Evolutionary conservation across 2,888 invertebrate species (phyloP), one percentile per base, ranked within the genome.

Genomic region (Dendrolimus pini): DNA sequence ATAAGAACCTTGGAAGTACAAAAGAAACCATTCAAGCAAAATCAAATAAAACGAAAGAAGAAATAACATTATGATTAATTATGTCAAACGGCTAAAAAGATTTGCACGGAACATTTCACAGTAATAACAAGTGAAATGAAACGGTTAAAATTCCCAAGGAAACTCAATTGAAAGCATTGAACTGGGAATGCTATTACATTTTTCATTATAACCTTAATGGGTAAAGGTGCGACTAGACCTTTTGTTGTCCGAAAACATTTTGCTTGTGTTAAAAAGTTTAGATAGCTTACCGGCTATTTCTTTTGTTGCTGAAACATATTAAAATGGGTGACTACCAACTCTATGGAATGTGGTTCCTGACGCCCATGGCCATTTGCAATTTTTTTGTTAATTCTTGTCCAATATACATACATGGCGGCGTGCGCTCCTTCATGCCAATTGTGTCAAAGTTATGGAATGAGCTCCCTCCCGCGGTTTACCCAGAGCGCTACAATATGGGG

Each of bases 201-300:
- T 83, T 84, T 85, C 83, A 85, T 87, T 82, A 85, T 81, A 75
- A 73, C 72, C 67, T 68, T 68, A 61, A 58, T 66, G 30, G 30
- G 65, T 64, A 70, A 68, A 67, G 65, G 65, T 68, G 65, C 47
- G 47, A 47, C 47, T 47, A 30, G 30, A 30, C 30, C 30, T 30
- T 30, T 30, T 30, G 30, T 30, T 30, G 30, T 30, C 30, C 30
- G 30, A 30, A 30, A 30, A 30, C 6, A 30, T 30, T 30, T 30
- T 30, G 30, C 30, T 30, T 30, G 30, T 30, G 30, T 6, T 30
- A 30, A 30, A 30, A 30, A 30, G 6, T 30, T 30, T 30, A 30
- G 6, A 30, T 30, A 30, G 30, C 30, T 30, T 3, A 30, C 47
- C 47, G 47, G 9, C 9, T 47, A 10, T 47, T 47, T 47, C 12